Base-by-base conservation (phyloP, 2,888 invertebrate species). In the Andricus quercusramuli region DNA sequence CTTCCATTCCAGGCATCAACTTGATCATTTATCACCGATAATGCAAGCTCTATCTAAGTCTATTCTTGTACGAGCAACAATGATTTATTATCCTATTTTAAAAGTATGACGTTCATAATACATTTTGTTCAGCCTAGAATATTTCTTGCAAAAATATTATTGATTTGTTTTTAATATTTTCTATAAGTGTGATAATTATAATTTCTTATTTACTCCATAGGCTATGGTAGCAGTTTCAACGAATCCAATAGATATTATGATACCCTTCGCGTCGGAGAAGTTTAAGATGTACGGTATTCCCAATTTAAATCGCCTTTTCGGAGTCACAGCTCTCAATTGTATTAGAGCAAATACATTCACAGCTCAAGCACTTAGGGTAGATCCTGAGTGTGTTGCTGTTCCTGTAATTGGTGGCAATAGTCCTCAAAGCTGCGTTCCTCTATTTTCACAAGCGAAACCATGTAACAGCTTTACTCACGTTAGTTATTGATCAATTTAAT, bases 381-480 rank as follows among this genome's bases (percentile, higher is more conserved):
- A 95, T 85, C 95, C 96, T 0, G 93, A 94, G 83, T 93, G 94
- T 83, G 95, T 96, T 17, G 92, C 93, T 84, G 95, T 97, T 13
- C 97, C 97, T 0, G 96, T 97, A 0, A 93, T 95, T 77, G 97
- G 97, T 51, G 98, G 98, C 0, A 96, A 96, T 91, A 95, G 96
- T 29, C 94, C 95, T 20, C 94, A 94, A 83, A 97, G 97, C 1
- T 95, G 96, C 83, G 94, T 98, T 32, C 97, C 97, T 0, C 93
- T 98, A 25, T 94, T 97, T 80, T 97, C 97, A 1, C 96, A 96
- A 89, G 94, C 95, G 6, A 94, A 93, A 80, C 97, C 96, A 0
- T 85, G 91, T 59, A 90, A 92, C 77, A 90, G 92, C 62, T 91
- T 94, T n/a, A 93, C 93, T 1, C 82, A 87, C 0, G 90, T 89